phyloP scores from a whole-genome alignment of 2,888 invertebrate species.

The Dusona sp. region DNA sequence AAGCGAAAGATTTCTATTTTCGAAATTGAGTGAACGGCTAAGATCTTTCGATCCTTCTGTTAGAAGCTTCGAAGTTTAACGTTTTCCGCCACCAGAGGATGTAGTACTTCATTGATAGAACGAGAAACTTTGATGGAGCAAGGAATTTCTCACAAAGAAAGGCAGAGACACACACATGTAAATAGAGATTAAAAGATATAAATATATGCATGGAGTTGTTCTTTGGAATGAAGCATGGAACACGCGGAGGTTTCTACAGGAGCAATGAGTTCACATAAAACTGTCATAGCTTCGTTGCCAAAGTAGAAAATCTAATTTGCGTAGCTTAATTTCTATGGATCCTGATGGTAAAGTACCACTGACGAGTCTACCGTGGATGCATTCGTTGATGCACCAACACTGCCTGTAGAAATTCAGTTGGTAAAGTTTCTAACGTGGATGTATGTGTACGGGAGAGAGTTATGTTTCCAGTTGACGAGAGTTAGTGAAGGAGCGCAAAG shows the following conservation, averaged over 20 bases:
- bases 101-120: conserved; percentile 48
- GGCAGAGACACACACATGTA: not conserved
- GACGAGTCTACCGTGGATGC: conserved; percentile 22
- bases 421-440: conserved; percentile 36
- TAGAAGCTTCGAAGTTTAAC: conserved; percentile 7
- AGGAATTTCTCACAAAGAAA: not conserved
- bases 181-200: conserved; percentile 4
- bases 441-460: conserved; percentile 18
- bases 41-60: conserved; percentile 44
- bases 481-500: not conserved
- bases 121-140: not conserved
- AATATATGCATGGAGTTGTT: not conserved
- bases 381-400: conserved; percentile 70
- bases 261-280: conserved; percentile 18
- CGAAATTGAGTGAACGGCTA: conserved; percentile 55
- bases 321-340: conserved; percentile 81
- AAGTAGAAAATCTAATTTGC: conserved; percentile 83
- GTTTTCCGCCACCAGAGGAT: conserved; percentile 14
- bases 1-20: conserved; percentile 23
- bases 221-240: conserved; percentile 1
- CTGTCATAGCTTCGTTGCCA: not conserved
- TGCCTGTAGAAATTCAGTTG: conserved; percentile 80
- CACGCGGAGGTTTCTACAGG: not conserved
- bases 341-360: conserved; percentile 74
- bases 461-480: conserved; percentile 28